phyloP scores from a whole-genome alignment of 2,113 vertebrate species.

The Pungitius pungitius region DNA sequence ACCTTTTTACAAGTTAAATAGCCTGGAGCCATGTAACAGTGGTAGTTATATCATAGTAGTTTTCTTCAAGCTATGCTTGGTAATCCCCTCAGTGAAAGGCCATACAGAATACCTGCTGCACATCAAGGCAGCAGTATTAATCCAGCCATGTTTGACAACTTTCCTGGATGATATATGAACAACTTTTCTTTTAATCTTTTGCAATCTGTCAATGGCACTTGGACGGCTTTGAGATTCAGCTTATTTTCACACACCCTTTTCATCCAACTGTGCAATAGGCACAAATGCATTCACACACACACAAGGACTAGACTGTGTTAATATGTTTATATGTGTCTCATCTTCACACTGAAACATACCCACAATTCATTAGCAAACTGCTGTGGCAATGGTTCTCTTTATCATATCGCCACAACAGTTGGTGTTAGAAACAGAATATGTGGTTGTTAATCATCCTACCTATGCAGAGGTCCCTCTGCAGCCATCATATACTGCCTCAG shows the following conservation, averaged over 20 bases:
- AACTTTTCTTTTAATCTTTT: neutral
- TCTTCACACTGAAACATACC: conserved; percentile 9
- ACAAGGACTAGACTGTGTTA: conserved; percentile 15
- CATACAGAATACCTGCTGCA: conserved; percentile 29
- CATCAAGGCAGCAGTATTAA: conserved; percentile 30
- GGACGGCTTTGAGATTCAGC: neutral
- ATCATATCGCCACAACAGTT: conserved; percentile 48
- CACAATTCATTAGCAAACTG: conserved; percentile 23
- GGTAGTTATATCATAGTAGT: conserved; percentile 1
- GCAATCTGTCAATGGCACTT: neutral
- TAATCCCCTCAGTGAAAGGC: conserved; percentile 31
- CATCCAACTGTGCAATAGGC: conserved; percentile 23
- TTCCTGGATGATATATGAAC: neutral
- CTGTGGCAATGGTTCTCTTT: conserved; percentile 23
- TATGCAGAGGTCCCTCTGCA: conserved; percentile 11
- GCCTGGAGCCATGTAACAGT: conserved; percentile 7
- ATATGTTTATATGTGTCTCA: conserved; percentile 19
- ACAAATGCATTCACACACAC: neutral
- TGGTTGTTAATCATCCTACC: conserved; percentile 26
- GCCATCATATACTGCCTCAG: conserved; percentile 1
- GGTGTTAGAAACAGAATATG: conserved; percentile 30
- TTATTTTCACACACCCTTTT: conserved; percentile 27
- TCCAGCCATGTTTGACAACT: conserved; percentile 30
- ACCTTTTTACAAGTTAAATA: conserved; percentile 11
- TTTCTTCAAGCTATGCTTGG: conserved; percentile 12